These are phyloP conservation scores for Calameuta pallipes DNA, from an alignment of 2,888 invertebrate species.

Conservation along the genomic window DNA sequence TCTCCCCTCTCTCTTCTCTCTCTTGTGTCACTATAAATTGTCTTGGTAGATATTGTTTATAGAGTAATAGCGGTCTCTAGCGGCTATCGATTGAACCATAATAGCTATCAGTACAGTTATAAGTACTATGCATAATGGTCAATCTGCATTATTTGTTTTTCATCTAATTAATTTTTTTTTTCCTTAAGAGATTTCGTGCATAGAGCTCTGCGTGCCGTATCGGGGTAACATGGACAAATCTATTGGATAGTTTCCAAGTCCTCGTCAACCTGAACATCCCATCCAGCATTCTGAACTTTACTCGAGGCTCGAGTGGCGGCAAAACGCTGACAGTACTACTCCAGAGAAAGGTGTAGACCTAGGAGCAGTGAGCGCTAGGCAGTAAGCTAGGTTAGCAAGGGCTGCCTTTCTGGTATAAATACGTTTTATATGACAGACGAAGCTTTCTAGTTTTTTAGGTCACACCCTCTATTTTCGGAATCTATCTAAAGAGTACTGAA, in stretches of 20 bases:
- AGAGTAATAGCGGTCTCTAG: too few relatives aligned
- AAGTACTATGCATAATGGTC: too few relatives aligned
- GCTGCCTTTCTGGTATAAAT: slow-evolving; percentile 2
- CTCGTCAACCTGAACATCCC: slow-evolving; percentile 1
- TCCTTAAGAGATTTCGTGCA: too few relatives aligned
- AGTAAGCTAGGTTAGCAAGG: background rate
- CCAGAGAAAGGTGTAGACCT: background rate
- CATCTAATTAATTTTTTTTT: too few relatives aligned
- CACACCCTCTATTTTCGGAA: background rate
- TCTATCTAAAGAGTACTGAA: too few relatives aligned
- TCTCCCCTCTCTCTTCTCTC: background rate
- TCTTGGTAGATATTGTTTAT: too few relatives aligned
- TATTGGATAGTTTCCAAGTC: background rate
- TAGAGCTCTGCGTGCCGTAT: too few relatives aligned
- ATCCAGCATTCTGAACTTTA: background rate
- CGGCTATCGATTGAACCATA: too few relatives aligned
- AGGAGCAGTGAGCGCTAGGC: background rate
- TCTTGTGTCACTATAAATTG: too few relatives aligned
- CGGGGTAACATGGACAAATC: background rate
- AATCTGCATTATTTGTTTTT: too few relatives aligned
- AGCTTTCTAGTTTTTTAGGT: slow-evolving; percentile 1
- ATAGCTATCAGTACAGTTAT: too few relatives aligned
- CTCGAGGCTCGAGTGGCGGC: background rate
- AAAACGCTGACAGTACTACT: background rate
- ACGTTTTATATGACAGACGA: background rate